Evolutionary conservation across 2,113 vertebrate genomes (phyloP).

Genomic region (Lanius collurio): DNA sequence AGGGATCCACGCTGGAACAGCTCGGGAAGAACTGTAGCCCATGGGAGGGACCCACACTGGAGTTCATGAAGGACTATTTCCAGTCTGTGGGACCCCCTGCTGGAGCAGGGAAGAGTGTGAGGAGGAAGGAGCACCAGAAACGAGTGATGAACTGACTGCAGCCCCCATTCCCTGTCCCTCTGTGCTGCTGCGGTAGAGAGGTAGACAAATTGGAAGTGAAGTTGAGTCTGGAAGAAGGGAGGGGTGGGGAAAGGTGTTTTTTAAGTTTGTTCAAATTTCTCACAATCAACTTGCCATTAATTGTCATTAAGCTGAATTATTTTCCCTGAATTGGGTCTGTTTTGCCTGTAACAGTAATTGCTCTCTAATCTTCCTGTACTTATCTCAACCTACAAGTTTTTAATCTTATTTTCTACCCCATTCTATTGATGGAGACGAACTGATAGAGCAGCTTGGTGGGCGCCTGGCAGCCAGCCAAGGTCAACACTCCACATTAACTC

Average conservation of each 20-base stretch:
- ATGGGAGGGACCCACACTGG: background rate
- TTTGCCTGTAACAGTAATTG: background rate
- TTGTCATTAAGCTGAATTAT: background rate
- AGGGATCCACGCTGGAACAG: background rate
- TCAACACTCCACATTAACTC: background rate
- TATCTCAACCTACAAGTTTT: background rate
- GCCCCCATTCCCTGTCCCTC: background rate
- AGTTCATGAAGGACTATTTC: background rate
- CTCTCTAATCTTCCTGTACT: background rate
- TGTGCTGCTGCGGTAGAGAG: background rate
- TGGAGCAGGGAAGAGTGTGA: background rate
- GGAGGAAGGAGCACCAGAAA: background rate
- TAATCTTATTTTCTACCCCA: background rate
- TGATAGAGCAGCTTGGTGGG: background rate
- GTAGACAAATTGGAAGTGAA: background rate
- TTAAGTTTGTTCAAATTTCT: background rate
- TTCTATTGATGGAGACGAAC: background rate
- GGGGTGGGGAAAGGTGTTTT: rapidly evolving
- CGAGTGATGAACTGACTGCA: too few relatives aligned
- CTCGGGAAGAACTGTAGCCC: background rate
- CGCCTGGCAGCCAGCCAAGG: background rate
- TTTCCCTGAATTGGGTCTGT: background rate
- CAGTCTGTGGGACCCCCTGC: background rate
- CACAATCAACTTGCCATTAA: background rate
- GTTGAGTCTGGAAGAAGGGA: background rate